Percentiles rank a stretch among this genome's conserved stretches.
Conservation (phyloP, 2,888 invertebrate species). For the Trimorus sp. region DNA sequence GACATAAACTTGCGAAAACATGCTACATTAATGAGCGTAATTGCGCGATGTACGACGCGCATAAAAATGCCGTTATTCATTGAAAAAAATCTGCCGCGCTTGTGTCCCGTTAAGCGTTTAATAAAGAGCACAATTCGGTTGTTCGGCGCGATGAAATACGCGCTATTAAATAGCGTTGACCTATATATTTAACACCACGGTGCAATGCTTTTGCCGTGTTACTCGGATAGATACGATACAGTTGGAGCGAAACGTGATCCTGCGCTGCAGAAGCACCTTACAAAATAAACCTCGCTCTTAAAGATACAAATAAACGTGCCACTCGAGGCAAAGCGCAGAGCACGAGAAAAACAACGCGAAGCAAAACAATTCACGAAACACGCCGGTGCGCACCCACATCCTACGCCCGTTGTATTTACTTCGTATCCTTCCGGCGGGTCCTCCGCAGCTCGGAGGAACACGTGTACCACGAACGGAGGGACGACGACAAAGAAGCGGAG, state of each 20-base stretch:
- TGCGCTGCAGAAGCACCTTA: constrained; percentile 59
- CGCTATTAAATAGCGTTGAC: constrained; percentile 49
- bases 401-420: constrained; percentile 49
- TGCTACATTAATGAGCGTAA: too few relatives aligned
- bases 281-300: constrained; percentile 67
- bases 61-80: too few relatives aligned
- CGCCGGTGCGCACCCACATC: constrained; percentile 48
- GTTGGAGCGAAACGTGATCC: constrained; percentile 61
- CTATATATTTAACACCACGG: constrained; percentile 41
- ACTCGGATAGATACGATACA: constrained; percentile 14
- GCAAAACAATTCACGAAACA: constrained; percentile 63
- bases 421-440: constrained; percentile 55
- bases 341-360: constrained; percentile 54
- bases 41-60: too few relatives aligned
- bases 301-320: constrained; percentile 68
- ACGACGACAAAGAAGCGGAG: constrained; percentile 60
- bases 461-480: constrained; percentile 49
- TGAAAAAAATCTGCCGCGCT: constrained; percentile 5
- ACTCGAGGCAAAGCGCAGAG: constrained; percentile 53
- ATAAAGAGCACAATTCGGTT: too few relatives aligned
- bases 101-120: not conserved
- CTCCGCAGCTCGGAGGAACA: constrained; percentile 39
- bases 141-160: constrained; percentile 12
- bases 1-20: too few relatives aligned
- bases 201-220: too few relatives aligned